A percentile compares a stretch with the other conserved stretches of the same genome.
These are phyloP conservation scores for Vimba vimba DNA, from an alignment of 2,113 vertebrate genomes.

Conservation along the genomic window DNA sequence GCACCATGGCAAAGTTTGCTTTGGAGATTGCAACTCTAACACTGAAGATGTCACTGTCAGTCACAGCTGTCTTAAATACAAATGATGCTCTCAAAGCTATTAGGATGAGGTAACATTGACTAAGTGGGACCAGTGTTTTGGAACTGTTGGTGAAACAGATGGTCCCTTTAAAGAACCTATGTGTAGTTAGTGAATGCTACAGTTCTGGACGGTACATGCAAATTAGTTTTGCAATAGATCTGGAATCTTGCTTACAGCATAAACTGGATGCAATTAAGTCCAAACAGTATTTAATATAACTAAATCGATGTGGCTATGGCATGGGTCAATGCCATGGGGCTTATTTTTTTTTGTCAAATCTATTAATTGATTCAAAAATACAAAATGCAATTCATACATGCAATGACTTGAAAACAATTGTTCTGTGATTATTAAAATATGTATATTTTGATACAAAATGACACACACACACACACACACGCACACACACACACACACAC, in stretches of 20 bases:
- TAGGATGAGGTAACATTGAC: neutral
- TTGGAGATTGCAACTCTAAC: constrained; percentile 57
- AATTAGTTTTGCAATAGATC: neutral
- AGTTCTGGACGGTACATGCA: neutral
- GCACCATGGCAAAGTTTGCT: constrained; percentile 53
- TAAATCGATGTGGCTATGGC: no score
- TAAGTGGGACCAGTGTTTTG: neutral
- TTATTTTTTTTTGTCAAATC: no score
- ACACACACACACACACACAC: no score
- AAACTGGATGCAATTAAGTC: neutral
- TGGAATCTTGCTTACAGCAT: neutral
- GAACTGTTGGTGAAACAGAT: neutral
- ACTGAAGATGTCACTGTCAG: constrained; percentile 54
- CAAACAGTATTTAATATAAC: neutral
- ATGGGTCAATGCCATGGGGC: no score
- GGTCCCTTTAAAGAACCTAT: neutral
- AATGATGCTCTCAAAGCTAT: neutral
- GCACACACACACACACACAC: no score
- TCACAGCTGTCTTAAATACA: constrained; percentile 40
- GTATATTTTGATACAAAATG: no score
- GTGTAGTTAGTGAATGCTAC: neutral
- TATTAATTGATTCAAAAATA: no score
- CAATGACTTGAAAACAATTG: no score
- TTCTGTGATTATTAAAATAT: no score
- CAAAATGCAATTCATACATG: no score